phyloP scores from a whole-genome alignment of 2,797 vertebrate species.

The Pseudomugil tenellus region DNA sequence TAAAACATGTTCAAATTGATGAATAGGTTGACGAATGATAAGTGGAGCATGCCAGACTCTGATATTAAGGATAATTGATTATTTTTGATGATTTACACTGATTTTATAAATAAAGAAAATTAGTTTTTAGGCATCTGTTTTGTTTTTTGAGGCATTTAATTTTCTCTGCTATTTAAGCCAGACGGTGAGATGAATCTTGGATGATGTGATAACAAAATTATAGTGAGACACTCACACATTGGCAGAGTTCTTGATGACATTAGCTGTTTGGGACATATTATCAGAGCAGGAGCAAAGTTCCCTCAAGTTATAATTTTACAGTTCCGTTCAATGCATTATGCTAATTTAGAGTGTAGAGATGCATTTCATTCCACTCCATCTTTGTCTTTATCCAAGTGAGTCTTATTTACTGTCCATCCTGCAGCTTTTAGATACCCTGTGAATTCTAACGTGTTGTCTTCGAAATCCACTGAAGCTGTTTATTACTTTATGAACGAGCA shows the following conservation, averaged over 20 bases:
- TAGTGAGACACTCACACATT: not conserved
- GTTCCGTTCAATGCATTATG: not conserved
- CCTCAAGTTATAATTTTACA: not conserved
- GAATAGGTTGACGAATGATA: no score
- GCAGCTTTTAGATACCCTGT: not conserved
- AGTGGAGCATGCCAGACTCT: no score
- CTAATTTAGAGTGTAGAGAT: not conserved
- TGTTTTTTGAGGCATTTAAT: not conserved
- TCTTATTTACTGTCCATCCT: not conserved
- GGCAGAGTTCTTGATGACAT: not conserved
- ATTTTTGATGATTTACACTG: not conserved
- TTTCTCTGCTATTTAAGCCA: no score
- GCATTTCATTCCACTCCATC: not conserved
- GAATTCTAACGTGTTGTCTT: not conserved
- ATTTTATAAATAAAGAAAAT: not conserved
- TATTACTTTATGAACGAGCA: not conserved
- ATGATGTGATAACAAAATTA: no score
- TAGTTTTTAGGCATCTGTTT: not conserved
- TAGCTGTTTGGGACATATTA: not conserved
- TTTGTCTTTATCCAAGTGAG: not conserved
- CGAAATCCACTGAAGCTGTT: not conserved
- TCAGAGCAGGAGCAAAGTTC: not conserved
- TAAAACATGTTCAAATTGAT: not conserved
- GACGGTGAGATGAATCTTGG: no score
- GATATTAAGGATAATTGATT: no score